phyloP scores from a whole-genome alignment of 2,888 invertebrate species.

The Oligia strigilis region DNA sequence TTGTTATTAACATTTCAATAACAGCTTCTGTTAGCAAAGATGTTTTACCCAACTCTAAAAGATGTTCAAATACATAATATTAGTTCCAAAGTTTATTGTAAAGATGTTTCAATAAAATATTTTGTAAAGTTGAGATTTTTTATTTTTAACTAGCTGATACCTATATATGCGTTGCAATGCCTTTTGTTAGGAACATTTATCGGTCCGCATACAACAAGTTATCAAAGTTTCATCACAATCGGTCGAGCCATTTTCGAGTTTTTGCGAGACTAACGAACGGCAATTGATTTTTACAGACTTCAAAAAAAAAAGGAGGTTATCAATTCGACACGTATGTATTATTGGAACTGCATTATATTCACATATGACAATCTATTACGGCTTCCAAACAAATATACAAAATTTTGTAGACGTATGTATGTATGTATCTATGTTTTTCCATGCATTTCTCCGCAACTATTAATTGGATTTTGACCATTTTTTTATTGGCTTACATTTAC shows the following conservation, averaged over 20 bases:
- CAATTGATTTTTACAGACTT: background rate
- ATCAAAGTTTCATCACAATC: background rate
- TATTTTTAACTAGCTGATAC: background rate
- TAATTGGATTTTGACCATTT: too few relatives aligned
- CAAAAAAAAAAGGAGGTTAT: too few relatives aligned
- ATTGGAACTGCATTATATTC: too few relatives aligned
- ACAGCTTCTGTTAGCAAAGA: background rate
- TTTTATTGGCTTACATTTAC: too few relatives aligned
- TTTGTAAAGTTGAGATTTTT: conserved; percentile 23
- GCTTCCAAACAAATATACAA: too few relatives aligned
- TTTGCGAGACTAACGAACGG: background rate
- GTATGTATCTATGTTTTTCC: too few relatives aligned
- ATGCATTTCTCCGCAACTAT: too few relatives aligned
- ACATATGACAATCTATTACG: too few relatives aligned
- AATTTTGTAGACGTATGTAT: too few relatives aligned
- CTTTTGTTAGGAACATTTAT: too few relatives aligned
- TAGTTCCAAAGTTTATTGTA: conserved; percentile 28
- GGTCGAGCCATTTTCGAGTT: background rate
- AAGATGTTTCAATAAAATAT: conserved; percentile 44
- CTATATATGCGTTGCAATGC: too few relatives aligned
- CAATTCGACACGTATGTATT: too few relatives aligned
- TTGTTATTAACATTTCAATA: background rate
- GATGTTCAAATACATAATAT: conserved; percentile 14
- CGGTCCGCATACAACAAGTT: background rate
- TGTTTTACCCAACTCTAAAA: conserved; percentile 15